Evolutionary conservation across 2,888 invertebrate species (phyloP), one percentile per base, ranked within the genome.

Genomic region (Idaea aversata): DNA sequence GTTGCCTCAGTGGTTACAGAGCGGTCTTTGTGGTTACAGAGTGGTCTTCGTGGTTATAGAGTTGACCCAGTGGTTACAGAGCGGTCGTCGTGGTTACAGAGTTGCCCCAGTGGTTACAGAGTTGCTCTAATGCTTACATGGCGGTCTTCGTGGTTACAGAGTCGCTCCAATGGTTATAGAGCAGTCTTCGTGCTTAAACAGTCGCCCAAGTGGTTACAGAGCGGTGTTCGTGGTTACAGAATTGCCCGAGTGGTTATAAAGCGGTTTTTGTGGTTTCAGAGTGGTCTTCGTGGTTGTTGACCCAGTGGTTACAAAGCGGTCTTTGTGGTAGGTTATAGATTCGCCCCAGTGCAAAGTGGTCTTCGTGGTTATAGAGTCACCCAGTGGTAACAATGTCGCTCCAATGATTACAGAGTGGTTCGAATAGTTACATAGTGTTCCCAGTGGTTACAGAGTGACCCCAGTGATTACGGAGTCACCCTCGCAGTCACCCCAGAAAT

Each of bases 301-400:
- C 25, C 25, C 25, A 25, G 25, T 25, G 25, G 25, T 25, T 25
- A 25, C 25, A 25, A 25, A 25, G 25, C 25, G 25, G 25, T 25
- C 25, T 25, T 25, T 25, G 25, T 25, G 25, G n/a, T n/a, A n/a
- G n/a, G 25, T 25, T 25, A 25, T 3, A 25, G 25, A 2, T 1
- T 25, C 25, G 70, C 65, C 62, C 68, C 72, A 62, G 70, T 61
- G 72, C 65, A 63, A 63, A 60, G 61, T 65, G 61, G 70, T 65
- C 62, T 68, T 73, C 62, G 70, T 61, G 72, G 73, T 36, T 7
- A 36, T 4, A 36, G 36, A 36, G 10, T 10, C 10, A 4, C 10
- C 10, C 10, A 25, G 25, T 65, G 59, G 67, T 67, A 13, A 67
- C 15, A 59, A 25, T 3, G 58, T 63, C 0, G 5, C 4, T 6